Base-by-base conservation (phyloP, 2,113 vertebrate genomes). In the Hippocampus barbouri region DNA sequence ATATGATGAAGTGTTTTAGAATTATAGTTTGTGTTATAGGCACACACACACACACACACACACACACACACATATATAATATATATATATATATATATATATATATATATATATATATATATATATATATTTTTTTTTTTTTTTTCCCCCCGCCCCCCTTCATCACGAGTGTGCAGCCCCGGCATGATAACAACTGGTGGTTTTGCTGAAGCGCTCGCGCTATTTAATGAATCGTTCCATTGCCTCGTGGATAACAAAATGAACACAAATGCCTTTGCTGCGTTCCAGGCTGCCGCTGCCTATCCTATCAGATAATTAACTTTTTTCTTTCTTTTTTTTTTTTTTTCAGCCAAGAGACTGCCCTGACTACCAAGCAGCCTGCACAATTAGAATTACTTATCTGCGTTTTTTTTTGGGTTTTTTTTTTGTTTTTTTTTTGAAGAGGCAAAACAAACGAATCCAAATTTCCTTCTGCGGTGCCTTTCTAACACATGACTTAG, bases 221-320 rank as follows among this genome's bases (percentile, higher is more conserved):
- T 91, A 87, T 94, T 90, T 92, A 92, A 91, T 89, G 84, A 79
- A 90, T 90, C 77, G 70, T 82, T 92, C 92, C 85, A 85, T 89
- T 89, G 87, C 85, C 72, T 79, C 23, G 81, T 89, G 86, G 92
- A 92, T 93, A 91, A 93, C 92, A 90, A 92, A 93, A 90, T 79
- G 89, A 84, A 90, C 51, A 66, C 68, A 76, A 89, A 83, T 88
- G 80, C 77, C 76, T 92, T 91, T 38, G 92, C 87, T 86, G 83
- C 92, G 89, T 91, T 89, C 87, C 82, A 87, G 87, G 88, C 91
- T 91, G 88, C 87, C 83, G 86, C 75, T 60, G 74, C 90, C 77
- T 93, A 92, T 93, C 90, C 91, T 94, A 93, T 92, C 90, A 94
- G 92, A 92, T 94, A 95, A 94, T 95, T 95, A 94, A 92, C 86